Evolutionary conservation across 2,113 vertebrate genomes (phyloP).

Genomic region (Anseranas semipalmata): DNA sequence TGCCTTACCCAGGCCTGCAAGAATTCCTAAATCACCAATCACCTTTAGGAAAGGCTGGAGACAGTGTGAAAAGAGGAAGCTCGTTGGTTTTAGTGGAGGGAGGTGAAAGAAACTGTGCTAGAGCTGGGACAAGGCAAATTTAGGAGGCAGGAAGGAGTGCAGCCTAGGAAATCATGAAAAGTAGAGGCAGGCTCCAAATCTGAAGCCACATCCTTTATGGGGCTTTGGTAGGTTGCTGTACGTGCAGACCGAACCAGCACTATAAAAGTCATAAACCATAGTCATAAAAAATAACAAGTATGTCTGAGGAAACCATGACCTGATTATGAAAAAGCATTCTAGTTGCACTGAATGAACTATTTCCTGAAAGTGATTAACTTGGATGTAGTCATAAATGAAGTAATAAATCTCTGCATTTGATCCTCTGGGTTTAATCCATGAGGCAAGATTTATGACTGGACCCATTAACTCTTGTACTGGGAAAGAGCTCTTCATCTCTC

Average conservation of each 20-base stretch:
- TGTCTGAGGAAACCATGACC: conserved; percentile 47
- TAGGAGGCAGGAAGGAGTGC: neutral
- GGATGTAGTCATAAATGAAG: conserved; percentile 56
- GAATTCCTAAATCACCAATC: rapidly evolving
- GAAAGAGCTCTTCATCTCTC: neutral
- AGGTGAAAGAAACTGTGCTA: neutral
- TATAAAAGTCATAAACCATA: conserved; percentile 4
- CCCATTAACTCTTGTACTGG: conserved; percentile 34
- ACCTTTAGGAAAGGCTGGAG: neutral
- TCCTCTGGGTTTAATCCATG: conserved; percentile 46
- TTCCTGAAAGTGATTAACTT: conserved; percentile 56
- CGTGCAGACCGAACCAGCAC: neutral
- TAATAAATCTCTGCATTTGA: conserved; percentile 60
- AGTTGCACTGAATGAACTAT: conserved; percentile 49
- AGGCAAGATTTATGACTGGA: conserved; percentile 56
- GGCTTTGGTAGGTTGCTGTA: neutral
- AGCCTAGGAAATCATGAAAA: neutral
- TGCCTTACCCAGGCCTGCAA: neutral
- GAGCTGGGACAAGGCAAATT: neutral
- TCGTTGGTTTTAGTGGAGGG: neutral
- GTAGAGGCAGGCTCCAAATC: neutral
- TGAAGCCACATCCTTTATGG: neutral
- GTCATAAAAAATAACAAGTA: conserved; percentile 51
- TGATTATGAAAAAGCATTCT: conserved; percentile 45
- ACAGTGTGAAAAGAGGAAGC: neutral